Base-by-base conservation (phyloP, 2,797 vertebrate genomes). In the Argya squamiceps region DNA sequence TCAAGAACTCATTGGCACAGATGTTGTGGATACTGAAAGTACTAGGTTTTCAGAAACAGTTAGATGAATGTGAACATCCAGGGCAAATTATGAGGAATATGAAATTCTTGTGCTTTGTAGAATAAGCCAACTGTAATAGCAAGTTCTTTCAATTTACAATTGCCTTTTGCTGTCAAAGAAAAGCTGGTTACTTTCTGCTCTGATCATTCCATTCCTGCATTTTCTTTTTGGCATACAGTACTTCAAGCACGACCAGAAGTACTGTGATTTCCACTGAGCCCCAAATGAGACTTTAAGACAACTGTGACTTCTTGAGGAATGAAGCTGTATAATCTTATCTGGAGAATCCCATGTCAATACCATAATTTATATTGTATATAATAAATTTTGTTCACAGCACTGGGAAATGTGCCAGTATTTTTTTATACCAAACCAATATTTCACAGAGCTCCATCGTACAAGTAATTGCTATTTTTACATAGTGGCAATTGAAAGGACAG, bases 61-160 rank as follows among this genome's bases (percentile, higher is more conserved):
- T 82, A 49, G 68, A 88, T 88, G 56, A 60, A 88, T 34, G 34
- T 70, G 89, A 92, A 32, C 41, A 89, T 77, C 75, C 56, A 62
- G 58, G 18, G 53, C 39, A 93, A 93, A 73, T 86, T 78, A 81
- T 5, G 9, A 91, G 43, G 62, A 85, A 53, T 88, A 81, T 78
- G 76, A 91, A 91, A 73, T 60, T 71, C 43, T 81, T 37, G 29
- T 69, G 18, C 88, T 97, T 88, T 95, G 76, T 95, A 81, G 79
- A 88, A 73, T 74, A 92, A 76, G 82, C 93, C 93, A 96, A 69
- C 73, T 65, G 22, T 71, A 95, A 81, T 77, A 83, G 67, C 47
- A 71, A 68, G 11, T 78, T 95, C 24, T 77, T 94, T 94, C 73
- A 81, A 55, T 92, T 92, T 95, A 84, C 82, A 86, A 37, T 89